Evolutionary conservation across 1,140 invertebrate species (phyloP), one percentile per base, ranked within the genome.

Genomic region (Drosophila ogumai): DNA sequence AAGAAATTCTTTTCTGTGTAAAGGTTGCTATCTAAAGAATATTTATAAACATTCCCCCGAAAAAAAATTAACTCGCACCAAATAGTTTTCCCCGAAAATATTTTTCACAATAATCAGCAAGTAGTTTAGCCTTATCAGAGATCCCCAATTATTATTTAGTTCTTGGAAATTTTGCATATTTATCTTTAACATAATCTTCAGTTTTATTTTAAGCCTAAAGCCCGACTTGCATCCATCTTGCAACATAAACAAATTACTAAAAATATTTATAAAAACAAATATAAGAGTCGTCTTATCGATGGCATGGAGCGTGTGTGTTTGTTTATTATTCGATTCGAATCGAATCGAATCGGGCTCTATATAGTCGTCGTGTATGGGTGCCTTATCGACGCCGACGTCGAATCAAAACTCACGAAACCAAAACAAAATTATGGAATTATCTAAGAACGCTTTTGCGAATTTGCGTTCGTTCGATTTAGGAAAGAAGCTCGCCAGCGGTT

Each of bases 351-450:
- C 54, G 52, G 47, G 25, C 25, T 47, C 43, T 46, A 38, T 47
- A 7, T 19, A 12, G 25, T n/a, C n/a, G 12, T 13, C 13, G 5
- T 4, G 58, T 64, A 66, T 31, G 36, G 50, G 49, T 63, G 54
- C 28, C 32, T 71, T 71, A 71, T 72, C 50, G 22, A 25, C 28
- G 47, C 38, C 43, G 41, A 44, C 28, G n/a, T 32, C 34, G 41
- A 72, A 50, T 72, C 67, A 61, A 56, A 68, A 55, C 44, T 58
- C 46, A 66, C 57, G 64, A 84, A 86, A 88, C 74, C 84, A 82
- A 82, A 88, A 82, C 80, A 82, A 82, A 77, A 76, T 67, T 50
- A 73, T 84, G 78, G 68, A 84, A 88, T 88, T 84, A 87, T 82
- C 84, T 82, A 72, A 75, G 80, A 88, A 88, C 66, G 81, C 73